A percentile compares a stretch with the other conserved stretches of the same genome.
phyloP scores from a whole-genome alignment of 2,888 invertebrate species.

The Hirtodrosophila trivittata region DNA sequence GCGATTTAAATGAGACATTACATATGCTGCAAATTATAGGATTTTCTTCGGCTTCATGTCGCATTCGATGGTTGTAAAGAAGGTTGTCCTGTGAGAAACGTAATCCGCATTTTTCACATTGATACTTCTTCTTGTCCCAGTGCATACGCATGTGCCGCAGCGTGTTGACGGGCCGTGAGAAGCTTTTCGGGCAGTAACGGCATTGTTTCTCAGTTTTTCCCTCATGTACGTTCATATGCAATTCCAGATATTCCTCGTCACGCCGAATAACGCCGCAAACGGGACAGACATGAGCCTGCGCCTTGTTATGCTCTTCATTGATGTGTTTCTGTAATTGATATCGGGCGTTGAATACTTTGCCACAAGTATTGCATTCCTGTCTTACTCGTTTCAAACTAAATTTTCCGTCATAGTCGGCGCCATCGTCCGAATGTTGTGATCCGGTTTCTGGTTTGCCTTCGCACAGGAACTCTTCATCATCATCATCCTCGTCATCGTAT shows the following conservation, averaged over 20 bases:
- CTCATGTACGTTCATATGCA: slow-evolving; percentile 82
- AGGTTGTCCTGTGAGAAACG: slow-evolving; percentile 81
- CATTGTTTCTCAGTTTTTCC: slow-evolving; percentile 82
- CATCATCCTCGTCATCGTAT: slow-evolving; percentile 51
- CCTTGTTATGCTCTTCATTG: slow-evolving; percentile 66
- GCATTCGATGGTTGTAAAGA: slow-evolving; percentile 80
- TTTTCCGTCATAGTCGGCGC: slow-evolving; percentile 36
- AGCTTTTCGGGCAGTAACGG: slow-evolving; percentile 81
- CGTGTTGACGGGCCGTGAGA: slow-evolving; percentile 80
- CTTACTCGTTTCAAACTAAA: slow-evolving; percentile 51
- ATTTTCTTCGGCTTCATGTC: slow-evolving; percentile 82
- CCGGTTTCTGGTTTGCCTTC: slow-evolving; percentile 15
- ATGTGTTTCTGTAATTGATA: slow-evolving; percentile 75
- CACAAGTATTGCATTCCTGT: slow-evolving; percentile 64
- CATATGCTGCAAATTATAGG: slow-evolving; percentile 80
- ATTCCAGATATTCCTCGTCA: slow-evolving; percentile 81
- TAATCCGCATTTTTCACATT: slow-evolving; percentile 82
- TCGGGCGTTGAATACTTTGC: slow-evolving; percentile 66
- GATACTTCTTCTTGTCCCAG: slow-evolving; percentile 82
- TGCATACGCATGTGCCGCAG: slow-evolving; percentile 82
- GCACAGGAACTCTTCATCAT: slow-evolving; percentile 53
- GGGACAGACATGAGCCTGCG: slow-evolving; percentile 65
- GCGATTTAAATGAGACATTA: slow-evolving; percentile 81
- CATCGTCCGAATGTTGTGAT: slow-evolving; percentile 21
- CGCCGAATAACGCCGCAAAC: slow-evolving; percentile 78